Base-by-base conservation (phyloP, 1,140 invertebrate genomes). In the Drosophila repleta region DNA sequence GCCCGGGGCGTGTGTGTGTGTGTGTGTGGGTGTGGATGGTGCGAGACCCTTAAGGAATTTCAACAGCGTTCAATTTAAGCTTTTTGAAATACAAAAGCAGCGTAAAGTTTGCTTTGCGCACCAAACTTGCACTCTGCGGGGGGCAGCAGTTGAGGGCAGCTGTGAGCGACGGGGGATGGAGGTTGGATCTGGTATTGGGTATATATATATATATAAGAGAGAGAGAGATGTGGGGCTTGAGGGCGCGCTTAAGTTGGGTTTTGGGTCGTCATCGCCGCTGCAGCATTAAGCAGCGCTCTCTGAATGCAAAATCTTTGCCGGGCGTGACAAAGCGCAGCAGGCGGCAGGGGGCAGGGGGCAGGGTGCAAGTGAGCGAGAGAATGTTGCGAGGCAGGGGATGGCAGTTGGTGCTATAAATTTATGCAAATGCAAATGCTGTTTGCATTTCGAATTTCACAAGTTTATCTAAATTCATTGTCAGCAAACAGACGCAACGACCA, bases 391-490 rank as follows among this genome's bases (percentile, higher is more conserved):
- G n/a, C 6, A 20, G 52, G 17, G 3, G n/a, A 0, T 13, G 57
- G 3, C 10, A 18, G 53, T 5, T 37, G 52, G 62, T 64, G 69
- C 68, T 81, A 75, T 81, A 85, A 85, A 85, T 87, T 75, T 85
- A 85, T 85, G 82, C 74, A 85, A 85, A 85, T 85, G 77, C 82
- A 77, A 85, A 85, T 87, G 70, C 83, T 87, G 78, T 85, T 85
- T 85, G 82, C 82, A 79, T 73, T 85, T 78, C 74, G 82, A 85
- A 85, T 87, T 85, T 85, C 71, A 52, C 74, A 85, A 85, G 82
- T 85, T 85, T 85, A 85, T 85, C 82, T 85, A 85, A 85, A 85
- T 87, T 87, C 82, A 85, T 87, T 85, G 82, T 85, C 82, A 87
- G 87, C 82, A 85, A 85, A 85, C 80, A 84, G 76, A 73, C 73